Conservation (phyloP, 2,888 invertebrate genomes). For the Kryphioiulus occultus region DNA sequence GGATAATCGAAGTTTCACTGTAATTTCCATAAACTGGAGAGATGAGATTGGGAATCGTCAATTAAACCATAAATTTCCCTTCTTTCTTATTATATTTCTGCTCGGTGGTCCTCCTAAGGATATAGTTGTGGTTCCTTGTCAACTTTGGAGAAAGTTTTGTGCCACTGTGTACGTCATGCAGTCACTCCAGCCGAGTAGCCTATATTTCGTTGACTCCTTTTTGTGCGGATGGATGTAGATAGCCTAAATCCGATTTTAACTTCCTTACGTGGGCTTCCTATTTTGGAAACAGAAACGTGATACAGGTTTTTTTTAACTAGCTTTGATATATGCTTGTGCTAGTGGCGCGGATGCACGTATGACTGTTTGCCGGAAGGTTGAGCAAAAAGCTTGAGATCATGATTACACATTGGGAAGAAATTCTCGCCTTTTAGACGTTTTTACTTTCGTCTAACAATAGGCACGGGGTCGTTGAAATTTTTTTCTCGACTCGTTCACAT, state of each 20-base stretch:
- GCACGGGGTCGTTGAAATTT: neutral
- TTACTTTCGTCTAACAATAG: neutral
- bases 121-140: too few species aligned
- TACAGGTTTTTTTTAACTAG: conserved; percentile 30
- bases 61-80: too few species aligned
- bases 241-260: conserved; percentile 39
- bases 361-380: conserved; percentile 33
- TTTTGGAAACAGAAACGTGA: conserved; percentile 15
- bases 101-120: too few species aligned
- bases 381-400: conserved; percentile 20
- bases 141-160: neutral
- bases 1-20: too few species aligned
- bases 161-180: neutral
- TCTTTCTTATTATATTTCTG: too few species aligned
- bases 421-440: neutral
- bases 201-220: conserved; percentile 31
- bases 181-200: neutral
- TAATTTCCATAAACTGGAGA: too few species aligned
- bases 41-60: too few species aligned
- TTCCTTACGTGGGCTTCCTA: conserved; percentile 36
- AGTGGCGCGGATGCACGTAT: neutral
- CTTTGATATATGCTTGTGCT: neutral
- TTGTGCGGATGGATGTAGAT: conserved; percentile 30
- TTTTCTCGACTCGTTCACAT: neutral
- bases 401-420: conserved; percentile 15